Base-by-base conservation (phyloP, 2,113 vertebrate species). In the Gila orcuttii region DNA sequence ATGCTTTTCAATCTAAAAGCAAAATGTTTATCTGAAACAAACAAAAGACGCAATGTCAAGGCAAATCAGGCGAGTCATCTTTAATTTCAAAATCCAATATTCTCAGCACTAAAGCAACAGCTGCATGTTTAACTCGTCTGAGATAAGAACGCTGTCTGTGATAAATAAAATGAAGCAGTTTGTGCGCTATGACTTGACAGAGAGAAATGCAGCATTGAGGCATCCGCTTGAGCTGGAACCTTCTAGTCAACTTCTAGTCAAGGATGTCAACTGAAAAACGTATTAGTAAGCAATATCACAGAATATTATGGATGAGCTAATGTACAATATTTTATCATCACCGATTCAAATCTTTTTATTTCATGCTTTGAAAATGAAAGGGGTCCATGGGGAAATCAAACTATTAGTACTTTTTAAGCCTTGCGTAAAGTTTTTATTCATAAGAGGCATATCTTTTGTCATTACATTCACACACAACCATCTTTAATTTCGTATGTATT, bases 81-180 rank as follows among this genome's bases (percentile, higher is more conserved):
- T 83, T 83, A 83, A 83, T 83, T 83, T 83, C 68, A 59, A 52
- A 57, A 57, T 83, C 66, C 82, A 83, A 83, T 83, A 83, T 73
- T 83, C 81, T 71, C 47, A 23, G 23, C 50, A 57, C 59, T 25
- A 69, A 79, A 36, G 42, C 55, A 47, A 59, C 19, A 42, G 28
- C 66, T 68, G 52, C 82, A 42, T 3, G 33, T 25, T 73, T 33
- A 83, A 52, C 45, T 82, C n/a, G 17, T 73, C n/a, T 69, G 60
- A 85, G 76, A 86, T 86, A 71, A 79, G 75, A 45, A 39, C 1
- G 11, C 50, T 47, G 52, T 42, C 77, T 4, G 64, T 74, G 77
- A 80, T 86, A 57, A 75, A 73, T 75, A 64, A 81, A 80, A 74
- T 73, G 50, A 83, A 55, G 13, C 17, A 2, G 50, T 36, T 42